Base-by-base conservation (phyloP, 2,113 vertebrate species). In the Agapornis roseicollis region DNA sequence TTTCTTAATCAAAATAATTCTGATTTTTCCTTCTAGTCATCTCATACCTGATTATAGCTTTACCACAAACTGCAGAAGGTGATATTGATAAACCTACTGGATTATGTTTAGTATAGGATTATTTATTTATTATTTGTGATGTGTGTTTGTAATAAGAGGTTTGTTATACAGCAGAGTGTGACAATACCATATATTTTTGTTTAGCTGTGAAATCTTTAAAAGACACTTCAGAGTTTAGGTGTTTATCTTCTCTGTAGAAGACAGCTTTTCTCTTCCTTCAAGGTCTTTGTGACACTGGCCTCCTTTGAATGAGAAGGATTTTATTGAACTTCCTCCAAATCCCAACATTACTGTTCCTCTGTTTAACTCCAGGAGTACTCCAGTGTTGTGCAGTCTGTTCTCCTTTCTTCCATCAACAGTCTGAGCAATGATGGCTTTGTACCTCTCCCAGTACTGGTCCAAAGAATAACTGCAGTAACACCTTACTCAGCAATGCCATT, bases 251-350 rank as follows among this genome's bases (percentile, higher is more conserved):
- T 77, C 27, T n/a, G 50, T 28, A 66, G 50, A 95, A 85, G 71
- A 50, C 64, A 29, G 35, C 29, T 90, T 94, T 83, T 29, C 44
- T 9, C 52, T 49, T 82, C 31, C 61, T 78, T 93, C 63, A 61
- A 85, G 27, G 12, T 69, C 76, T 56, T 8, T 56, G 47, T 52
- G 69, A 81, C 60, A 83, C 71, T 81, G 46, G 42, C 22, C 31
- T 74, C 33, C 60, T 82, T 39, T 79, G 47, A 86, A 71, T 79
- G 42, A 69, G 60, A 78, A 74, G 33, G 22, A 66, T 74, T 89
- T 90, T 86, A 86, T 0, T 92, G 69, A 93, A 80, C 71, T 68
- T 28, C 35, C 61, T 96, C 82, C 85, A 93, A 88, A 93, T 84
- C 37, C 29, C 56, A 33, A 80, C 61, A 37, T 55, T 79, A 52